phyloP scores from a whole-genome alignment of 2,113 vertebrate species.

The Okapia johnstoni region DNA sequence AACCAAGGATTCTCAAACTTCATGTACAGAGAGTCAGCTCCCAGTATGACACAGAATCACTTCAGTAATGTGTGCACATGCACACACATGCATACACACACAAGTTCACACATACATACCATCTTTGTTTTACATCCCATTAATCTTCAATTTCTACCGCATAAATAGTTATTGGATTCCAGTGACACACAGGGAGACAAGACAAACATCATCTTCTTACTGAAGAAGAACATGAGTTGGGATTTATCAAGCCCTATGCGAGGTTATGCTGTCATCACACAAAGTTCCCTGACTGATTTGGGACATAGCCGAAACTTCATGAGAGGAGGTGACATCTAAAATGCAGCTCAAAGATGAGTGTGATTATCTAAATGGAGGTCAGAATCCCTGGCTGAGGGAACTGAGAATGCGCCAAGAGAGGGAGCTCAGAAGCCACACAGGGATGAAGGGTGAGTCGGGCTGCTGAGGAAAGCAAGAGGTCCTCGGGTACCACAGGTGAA shows the following conservation, averaged over 20 bases:
- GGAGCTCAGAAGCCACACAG: not conserved
- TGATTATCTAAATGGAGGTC: not conserved
- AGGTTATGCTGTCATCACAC: not conserved
- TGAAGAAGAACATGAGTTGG: not conserved
- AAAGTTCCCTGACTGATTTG: not conserved
- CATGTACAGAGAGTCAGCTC: not conserved
- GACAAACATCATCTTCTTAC: not conserved
- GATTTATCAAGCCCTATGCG: not conserved
- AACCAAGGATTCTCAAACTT: not conserved
- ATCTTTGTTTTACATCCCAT: not conserved
- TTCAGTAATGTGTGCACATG: accelerated
- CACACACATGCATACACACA: not conserved
- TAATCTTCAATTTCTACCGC: not conserved
- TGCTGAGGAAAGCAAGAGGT: not conserved
- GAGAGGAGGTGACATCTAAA: not conserved
- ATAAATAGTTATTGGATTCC: not conserved
- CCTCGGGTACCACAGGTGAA: accelerated
- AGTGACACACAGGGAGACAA: not conserved
- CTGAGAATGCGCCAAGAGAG: not conserved
- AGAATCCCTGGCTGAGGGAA: not conserved
- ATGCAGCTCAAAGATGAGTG: not conserved
- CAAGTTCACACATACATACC: not conserved
- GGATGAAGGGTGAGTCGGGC: not conserved
- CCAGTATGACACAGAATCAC: not conserved
- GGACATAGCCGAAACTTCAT: not conserved